Evolutionary conservation across 2,888 invertebrate species (phyloP).

Genomic region (Podotricha telesiphe): DNA sequence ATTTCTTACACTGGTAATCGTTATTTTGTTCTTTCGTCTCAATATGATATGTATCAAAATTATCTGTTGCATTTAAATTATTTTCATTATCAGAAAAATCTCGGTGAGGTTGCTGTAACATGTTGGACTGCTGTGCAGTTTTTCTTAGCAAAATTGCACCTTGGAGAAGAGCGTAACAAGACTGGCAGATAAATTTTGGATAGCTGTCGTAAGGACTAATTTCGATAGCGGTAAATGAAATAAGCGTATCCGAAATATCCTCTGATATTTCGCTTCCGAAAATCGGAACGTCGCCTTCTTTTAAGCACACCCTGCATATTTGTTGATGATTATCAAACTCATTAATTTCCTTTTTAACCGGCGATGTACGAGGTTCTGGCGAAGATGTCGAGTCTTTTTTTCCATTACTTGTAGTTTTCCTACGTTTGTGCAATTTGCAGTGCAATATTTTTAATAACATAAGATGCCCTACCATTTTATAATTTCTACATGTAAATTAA

Average conservation of each 20-base stretch:
- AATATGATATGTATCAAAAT: slow-evolving; percentile 27
- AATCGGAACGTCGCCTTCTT: slow-evolving; percentile 67
- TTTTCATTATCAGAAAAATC: slow-evolving; percentile 36
- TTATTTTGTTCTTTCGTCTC: slow-evolving; percentile 38
- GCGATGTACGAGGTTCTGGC: slow-evolving; percentile 7
- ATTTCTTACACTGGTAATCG: slow-evolving; percentile 58
- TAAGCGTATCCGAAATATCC: slow-evolving; percentile 58
- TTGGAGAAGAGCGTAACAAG: slow-evolving; percentile 63
- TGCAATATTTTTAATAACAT: slow-evolving; percentile 63
- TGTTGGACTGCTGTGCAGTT: slow-evolving; percentile 67
- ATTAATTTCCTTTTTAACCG: slow-evolving; percentile 37
- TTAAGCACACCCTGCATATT: slow-evolving; percentile 69
- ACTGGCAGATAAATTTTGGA: slow-evolving; percentile 66
- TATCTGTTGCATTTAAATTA: slow-evolving; percentile 29
- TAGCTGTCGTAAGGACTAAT: slow-evolving; percentile 58
- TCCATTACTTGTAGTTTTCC: slow-evolving; percentile 16
- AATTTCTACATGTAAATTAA: not conserved
- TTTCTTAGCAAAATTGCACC: slow-evolving; percentile 69
- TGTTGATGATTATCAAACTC: slow-evolving; percentile 37
- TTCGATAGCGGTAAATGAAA: slow-evolving; percentile 59
- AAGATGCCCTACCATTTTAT: slow-evolving; percentile 58
- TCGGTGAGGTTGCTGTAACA: slow-evolving; percentile 53
- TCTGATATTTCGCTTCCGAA: slow-evolving; percentile 51
- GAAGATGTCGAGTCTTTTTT: not conserved
- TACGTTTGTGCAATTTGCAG: slow-evolving; percentile 51